These are phyloP conservation scores for Pseudocheirus occidentalis DNA, from an alignment of 2,797 vertebrate species.

Conservation along the genomic window DNA sequence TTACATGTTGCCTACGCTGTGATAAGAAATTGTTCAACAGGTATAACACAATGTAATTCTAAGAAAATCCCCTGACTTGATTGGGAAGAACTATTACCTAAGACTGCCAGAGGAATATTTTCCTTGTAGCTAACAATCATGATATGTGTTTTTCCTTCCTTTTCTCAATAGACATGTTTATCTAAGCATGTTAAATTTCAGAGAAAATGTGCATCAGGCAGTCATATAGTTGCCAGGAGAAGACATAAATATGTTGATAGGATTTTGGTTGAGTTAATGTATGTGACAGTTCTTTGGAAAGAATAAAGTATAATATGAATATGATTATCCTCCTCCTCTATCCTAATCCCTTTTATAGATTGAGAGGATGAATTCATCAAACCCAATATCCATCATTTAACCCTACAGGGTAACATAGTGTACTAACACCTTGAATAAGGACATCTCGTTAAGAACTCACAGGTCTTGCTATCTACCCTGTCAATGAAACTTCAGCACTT, in stretches of 20 bases:
- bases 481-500: neutral
- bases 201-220: neutral
- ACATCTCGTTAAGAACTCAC: neutral
- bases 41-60: neutral
- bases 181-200: neutral
- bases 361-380: neutral
- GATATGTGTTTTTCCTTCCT: neutral
- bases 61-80: conserved; percentile 12
- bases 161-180: neutral
- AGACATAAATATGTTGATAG: neutral
- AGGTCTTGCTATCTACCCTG: neutral
- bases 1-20: conserved; percentile 52
- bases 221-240: neutral
- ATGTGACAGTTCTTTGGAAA: conserved; percentile 6
- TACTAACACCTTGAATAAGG: neutral
- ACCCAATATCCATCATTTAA: neutral
- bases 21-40: conserved; percentile 31
- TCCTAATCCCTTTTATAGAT: neutral
- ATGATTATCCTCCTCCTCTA: neutral
- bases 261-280: neutral
- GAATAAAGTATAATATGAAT: neutral
- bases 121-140: neutral
- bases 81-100: neutral
- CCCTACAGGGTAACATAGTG: neutral
- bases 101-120: neutral